phyloP scores from a whole-genome alignment of 2,797 vertebrate genomes.

The Phalloptychus januarius region DNA sequence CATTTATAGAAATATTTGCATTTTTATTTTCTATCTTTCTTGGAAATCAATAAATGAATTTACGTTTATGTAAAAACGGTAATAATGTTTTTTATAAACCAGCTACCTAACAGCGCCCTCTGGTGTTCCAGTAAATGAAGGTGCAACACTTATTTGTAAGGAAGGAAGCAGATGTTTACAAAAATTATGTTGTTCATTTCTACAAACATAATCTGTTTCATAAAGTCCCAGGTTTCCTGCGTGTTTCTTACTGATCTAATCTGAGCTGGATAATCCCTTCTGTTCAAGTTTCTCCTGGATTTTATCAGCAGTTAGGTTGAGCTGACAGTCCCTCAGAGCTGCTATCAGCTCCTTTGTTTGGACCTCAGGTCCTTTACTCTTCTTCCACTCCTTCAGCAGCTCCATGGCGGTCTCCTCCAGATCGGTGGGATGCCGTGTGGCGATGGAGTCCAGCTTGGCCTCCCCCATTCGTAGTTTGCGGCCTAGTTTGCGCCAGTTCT shows the following conservation, averaged over 20 bases:
- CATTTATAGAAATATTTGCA: neutral
- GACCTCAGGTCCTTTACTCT: constrained; percentile 58
- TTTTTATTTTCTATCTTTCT: neutral
- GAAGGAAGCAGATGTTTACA: neutral
- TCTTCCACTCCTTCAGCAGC: constrained; percentile 84
- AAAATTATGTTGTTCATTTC: neutral
- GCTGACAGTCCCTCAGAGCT: constrained; percentile 77
- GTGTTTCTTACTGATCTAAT: neutral
- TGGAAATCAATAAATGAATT: neutral
- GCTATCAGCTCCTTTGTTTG: constrained; percentile 68
- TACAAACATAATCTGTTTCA: neutral
- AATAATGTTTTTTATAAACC: neutral
- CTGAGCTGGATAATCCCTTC: rapidly evolving
- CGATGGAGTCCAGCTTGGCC: constrained; percentile 77
- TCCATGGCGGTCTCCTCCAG: constrained; percentile 79
- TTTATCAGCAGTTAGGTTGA: constrained; percentile 85
- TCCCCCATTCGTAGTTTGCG: constrained; percentile 81
- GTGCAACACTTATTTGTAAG: neutral
- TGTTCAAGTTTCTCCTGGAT: constrained; percentile 58
- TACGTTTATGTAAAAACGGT: neutral
- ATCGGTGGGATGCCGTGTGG: constrained; percentile 59
- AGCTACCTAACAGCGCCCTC: no score
- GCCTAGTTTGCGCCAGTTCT: constrained; percentile 80
- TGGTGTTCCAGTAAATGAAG: no score
- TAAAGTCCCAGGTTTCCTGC: neutral